These are phyloP conservation scores for Ormyrus rosae DNA, from an alignment of 2,888 invertebrate genomes.

Conservation along the genomic window DNA sequence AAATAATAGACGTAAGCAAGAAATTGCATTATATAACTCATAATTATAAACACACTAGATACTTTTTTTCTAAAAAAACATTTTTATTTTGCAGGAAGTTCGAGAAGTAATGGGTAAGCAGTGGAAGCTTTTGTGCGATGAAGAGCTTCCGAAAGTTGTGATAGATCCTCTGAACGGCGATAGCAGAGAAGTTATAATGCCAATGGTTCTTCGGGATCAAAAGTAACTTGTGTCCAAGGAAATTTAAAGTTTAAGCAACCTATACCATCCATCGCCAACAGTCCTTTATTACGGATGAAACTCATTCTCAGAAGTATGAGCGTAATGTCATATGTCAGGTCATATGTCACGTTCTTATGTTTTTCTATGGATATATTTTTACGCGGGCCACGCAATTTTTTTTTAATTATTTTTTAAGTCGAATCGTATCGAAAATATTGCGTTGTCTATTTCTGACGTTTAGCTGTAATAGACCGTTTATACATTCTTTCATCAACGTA, in stretches of 20 bases:
- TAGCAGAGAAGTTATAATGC: slow-evolving; percentile 80
- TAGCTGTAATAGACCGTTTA: slow-evolving; percentile 41
- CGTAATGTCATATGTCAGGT: slow-evolving; percentile 54
- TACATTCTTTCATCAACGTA: slow-evolving; percentile 35
- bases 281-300: slow-evolving; percentile 59
- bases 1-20: slow-evolving; percentile 67
- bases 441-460: slow-evolving; percentile 44
- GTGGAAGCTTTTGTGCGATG: slow-evolving; percentile 78
- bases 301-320: slow-evolving; percentile 63
- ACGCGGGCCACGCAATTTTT: slow-evolving; percentile 43
- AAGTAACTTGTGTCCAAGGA: slow-evolving; percentile 70
- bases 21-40: background rate
- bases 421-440: slow-evolving; percentile 38
- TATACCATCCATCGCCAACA: slow-evolving; percentile 57
- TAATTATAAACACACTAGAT: background rate
- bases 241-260: slow-evolving; percentile 57
- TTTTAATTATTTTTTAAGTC: slow-evolving; percentile 48
- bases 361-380: slow-evolving; percentile 58
- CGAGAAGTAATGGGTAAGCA: slow-evolving; percentile 78
- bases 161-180: slow-evolving; percentile 77
- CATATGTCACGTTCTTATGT: slow-evolving; percentile 51
- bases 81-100: slow-evolving; percentile 75
- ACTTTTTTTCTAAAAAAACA: background rate
- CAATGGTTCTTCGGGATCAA: slow-evolving; percentile 78
- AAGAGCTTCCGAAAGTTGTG: slow-evolving; percentile 78